A percentile compares a stretch with the other conserved stretches of the same genome.
Evolutionary conservation across 2,797 vertebrate species (phyloP).

Genomic region (Galaxias olidus): DNA sequence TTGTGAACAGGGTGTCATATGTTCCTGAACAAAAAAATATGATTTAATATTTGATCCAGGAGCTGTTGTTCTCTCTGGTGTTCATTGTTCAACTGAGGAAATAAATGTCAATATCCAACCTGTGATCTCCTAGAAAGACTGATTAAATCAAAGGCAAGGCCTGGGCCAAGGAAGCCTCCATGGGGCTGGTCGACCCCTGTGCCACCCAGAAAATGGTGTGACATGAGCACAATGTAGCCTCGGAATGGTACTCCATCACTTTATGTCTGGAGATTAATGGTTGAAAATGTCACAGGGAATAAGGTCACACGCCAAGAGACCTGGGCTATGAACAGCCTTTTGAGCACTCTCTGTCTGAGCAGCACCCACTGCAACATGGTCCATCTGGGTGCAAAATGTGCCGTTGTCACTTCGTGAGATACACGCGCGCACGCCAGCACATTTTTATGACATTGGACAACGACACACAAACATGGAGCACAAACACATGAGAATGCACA

Average conservation of each 20-base stretch:
- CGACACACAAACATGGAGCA: slow-evolving; percentile 14
- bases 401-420: slow-evolving; percentile 43
- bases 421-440: not conserved
- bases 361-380: slow-evolving; percentile 51
- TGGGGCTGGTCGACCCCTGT: slow-evolving; percentile 48
- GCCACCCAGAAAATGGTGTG: slow-evolving; percentile 58
- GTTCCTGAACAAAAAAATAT: not conserved
- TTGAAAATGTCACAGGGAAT: slow-evolving; percentile 78
- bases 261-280: slow-evolving; percentile 74
- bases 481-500: slow-evolving; percentile 19
- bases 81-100: not conserved
- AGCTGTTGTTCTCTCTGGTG: too few relatives aligned
- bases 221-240: slow-evolving; percentile 66
- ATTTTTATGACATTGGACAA: too few relatives aligned
- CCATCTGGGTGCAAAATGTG: slow-evolving; percentile 61
- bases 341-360: slow-evolving; percentile 39
- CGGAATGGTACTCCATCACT: slow-evolving; percentile 70
- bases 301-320: slow-evolving; percentile 73
- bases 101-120: slow-evolving; percentile 31
- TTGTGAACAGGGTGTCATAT: too few relatives aligned
- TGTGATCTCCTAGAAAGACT: slow-evolving; percentile 29
- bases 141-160: slow-evolving; percentile 56
- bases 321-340: slow-evolving; percentile 56
- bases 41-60: not conserved
- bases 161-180: slow-evolving; percentile 30